phyloP scores from a whole-genome alignment of 1,140 invertebrate species.

The Calycopis cecrops region DNA sequence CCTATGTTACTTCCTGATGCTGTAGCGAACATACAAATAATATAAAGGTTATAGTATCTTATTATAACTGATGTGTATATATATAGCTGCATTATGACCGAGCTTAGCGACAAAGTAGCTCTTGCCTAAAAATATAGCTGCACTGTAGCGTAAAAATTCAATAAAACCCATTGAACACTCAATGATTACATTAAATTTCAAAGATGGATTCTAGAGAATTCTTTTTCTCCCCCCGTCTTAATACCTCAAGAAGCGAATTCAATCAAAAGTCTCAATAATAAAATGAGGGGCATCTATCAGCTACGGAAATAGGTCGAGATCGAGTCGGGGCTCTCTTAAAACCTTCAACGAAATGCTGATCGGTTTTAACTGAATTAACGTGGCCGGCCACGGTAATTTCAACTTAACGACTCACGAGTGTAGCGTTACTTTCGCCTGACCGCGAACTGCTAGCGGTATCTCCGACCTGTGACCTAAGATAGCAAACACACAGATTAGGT shows the following conservation, averaged over 20 bases:
- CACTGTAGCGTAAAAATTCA: too few relatives aligned
- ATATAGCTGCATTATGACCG: too few relatives aligned
- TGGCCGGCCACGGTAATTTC: slow-evolving; percentile 24
- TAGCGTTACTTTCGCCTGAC: slow-evolving; percentile 26
- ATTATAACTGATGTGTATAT: too few relatives aligned
- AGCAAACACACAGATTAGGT: slow-evolving; percentile 43
- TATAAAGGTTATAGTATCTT: too few relatives aligned
- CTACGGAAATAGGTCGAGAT: slow-evolving; percentile 40
- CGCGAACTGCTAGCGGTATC: slow-evolving; percentile 45
- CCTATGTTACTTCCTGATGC: too few relatives aligned
- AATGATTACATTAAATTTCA: too few relatives aligned
- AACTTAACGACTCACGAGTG: slow-evolving; percentile 28
- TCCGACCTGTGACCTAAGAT: slow-evolving; percentile 51
- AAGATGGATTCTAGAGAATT: too few relatives aligned
- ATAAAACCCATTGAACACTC: too few relatives aligned
- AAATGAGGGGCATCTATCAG: slow-evolving; percentile 43
- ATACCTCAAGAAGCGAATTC: slow-evolving; percentile 19
- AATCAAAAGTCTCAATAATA: slow-evolving; percentile 29
- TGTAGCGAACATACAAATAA: too few relatives aligned
- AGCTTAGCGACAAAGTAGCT: too few relatives aligned
- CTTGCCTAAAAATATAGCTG: too few relatives aligned
- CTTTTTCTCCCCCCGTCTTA: too few relatives aligned
- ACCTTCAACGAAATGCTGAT: slow-evolving; percentile 34
- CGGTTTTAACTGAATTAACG: slow-evolving; percentile 29
- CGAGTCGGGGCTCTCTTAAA: slow-evolving; percentile 44